Base-by-base conservation (phyloP, 2,888 invertebrate species). In the Drepana falcataria region DNA sequence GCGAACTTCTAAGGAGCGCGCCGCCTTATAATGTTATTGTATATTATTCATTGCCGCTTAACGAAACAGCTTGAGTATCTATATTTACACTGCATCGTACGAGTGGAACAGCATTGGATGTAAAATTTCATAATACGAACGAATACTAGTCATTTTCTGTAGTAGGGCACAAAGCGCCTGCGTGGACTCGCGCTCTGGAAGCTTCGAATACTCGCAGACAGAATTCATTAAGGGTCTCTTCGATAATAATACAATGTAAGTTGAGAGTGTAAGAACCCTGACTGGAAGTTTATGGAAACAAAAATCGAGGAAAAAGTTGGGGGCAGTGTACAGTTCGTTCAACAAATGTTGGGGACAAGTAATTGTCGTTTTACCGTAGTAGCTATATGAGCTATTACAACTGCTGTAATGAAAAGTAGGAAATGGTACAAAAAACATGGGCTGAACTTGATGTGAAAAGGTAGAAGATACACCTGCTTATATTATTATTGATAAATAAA, bases 1-100 rank as follows among this genome's bases (percentile, higher is more conserved):
- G 66, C 68, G 68, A 61, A 54, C 52, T 53, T 64, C 59, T 52
- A 54, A 53, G 48, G 56, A 47, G 55, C 47, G 48, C 55, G 49
- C 59, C 54, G 59, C 62, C 53, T 52, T 59, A 58, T 62, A 51
- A 58, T 56, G 58, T 55, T 53, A 40, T 41, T 41, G 51, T 4
- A 40, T 40, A n/a, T 5, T 3, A 41, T 51, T 21, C 41, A 51
- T 44, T 6, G 6, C 33, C 40, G 34, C 51, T 51, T 9, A 44
- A 3, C 9, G 9, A 9, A 44, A 7, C 3, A 44, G 9, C 9
- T 7, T 9, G 44, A 9, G 21, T 21, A 21, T 21, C 21, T 44
- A 44, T 44, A 6, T 3, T 9, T 9, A 9, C 9, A 44, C 9
- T 2, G 9, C 6, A 9, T 44, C 3, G 6, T 44, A 2, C 44